Percentiles rank a stretch among this genome's conserved stretches.
These are phyloP conservation scores for Felis catus DNA, from an alignment of 2,113 vertebrate species.

Conservation along the genomic window DNA sequence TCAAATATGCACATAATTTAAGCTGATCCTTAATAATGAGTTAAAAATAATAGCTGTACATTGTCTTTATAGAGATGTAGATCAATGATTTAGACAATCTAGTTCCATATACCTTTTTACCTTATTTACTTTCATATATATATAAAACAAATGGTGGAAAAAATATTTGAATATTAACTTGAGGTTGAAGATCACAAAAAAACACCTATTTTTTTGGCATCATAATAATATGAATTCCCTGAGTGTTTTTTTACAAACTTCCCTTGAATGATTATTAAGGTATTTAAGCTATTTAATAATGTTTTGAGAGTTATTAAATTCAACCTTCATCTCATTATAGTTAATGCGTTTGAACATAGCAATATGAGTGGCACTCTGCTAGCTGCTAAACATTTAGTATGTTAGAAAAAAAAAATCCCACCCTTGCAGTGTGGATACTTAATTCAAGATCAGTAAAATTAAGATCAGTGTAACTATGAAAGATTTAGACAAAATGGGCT, in stretches of 20 bases:
- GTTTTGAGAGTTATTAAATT: constrained; percentile 13
- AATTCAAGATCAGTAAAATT: not conserved
- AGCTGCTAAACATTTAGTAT: not conserved
- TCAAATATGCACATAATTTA: not conserved
- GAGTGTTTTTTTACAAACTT: not conserved
- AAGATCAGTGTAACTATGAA: constrained; percentile 3
- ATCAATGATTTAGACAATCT: not conserved
- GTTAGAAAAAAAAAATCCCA: not conserved
- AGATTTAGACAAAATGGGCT: not conserved
- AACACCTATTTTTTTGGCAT: not conserved
- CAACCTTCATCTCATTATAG: not conserved
- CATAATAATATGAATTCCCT: not conserved
- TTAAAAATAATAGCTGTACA: not conserved
- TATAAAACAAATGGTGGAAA: not conserved
- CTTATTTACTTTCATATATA: not conserved
- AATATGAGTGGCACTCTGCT: not conserved
- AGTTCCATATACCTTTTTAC: not conserved
- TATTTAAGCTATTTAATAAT: constrained; percentile 35
- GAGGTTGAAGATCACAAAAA: not conserved
- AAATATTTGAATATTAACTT: constrained; percentile 3
- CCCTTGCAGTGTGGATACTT: not conserved
- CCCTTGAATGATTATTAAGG: not conserved
- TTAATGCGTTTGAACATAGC: not conserved
- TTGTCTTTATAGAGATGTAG: constrained; percentile 17
- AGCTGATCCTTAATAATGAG: not conserved